phyloP scores from a whole-genome alignment of 2,888 invertebrate genomes.

The Desoria tigrina region DNA sequence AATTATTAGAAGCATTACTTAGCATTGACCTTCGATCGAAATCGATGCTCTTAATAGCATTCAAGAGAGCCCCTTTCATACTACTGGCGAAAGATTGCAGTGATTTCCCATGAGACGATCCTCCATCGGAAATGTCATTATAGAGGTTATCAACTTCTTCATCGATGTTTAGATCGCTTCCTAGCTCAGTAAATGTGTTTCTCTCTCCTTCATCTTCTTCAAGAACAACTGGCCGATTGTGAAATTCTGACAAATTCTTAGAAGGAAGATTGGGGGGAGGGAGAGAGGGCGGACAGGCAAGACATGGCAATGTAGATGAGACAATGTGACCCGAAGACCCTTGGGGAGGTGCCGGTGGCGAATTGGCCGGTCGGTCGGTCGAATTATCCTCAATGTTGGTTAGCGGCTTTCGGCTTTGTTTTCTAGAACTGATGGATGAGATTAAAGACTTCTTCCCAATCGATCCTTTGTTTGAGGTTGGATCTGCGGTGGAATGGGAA shows the following conservation, averaged over 20 bases:
- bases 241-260: slow-evolving; percentile 41
- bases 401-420: too few species aligned
- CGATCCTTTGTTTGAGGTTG: slow-evolving; percentile 17
- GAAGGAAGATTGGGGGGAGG: slow-evolving; percentile 46
- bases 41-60: slow-evolving; percentile 32
- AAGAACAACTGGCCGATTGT: slow-evolving; percentile 41
- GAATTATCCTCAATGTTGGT: background rate
- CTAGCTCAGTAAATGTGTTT: background rate
- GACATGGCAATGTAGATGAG: slow-evolving; percentile 39
- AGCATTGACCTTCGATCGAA: slow-evolving; percentile 30
- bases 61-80: slow-evolving; percentile 36
- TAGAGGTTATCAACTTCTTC: slow-evolving; percentile 45
- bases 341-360: slow-evolving; percentile 10
- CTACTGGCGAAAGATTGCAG: slow-evolving; percentile 32
- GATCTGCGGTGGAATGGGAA: background rate
- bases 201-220: slow-evolving; percentile 28
- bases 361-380: background rate
- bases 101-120: background rate
- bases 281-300: slow-evolving; percentile 39
- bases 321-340: slow-evolving; percentile 20
- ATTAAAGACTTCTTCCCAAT: slow-evolving; percentile 23
- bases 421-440: slow-evolving; percentile 4
- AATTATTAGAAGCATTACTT: slow-evolving; percentile 21
- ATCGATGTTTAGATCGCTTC: slow-evolving; percentile 21
- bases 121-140: slow-evolving; percentile 42